A percentile compares a stretch with the other conserved stretches of the same genome.
These are phyloP conservation scores for Anneissia japonica DNA, from an alignment of 35 echinoderm and acorn worm genomes.

Conservation along the genomic window DNA sequence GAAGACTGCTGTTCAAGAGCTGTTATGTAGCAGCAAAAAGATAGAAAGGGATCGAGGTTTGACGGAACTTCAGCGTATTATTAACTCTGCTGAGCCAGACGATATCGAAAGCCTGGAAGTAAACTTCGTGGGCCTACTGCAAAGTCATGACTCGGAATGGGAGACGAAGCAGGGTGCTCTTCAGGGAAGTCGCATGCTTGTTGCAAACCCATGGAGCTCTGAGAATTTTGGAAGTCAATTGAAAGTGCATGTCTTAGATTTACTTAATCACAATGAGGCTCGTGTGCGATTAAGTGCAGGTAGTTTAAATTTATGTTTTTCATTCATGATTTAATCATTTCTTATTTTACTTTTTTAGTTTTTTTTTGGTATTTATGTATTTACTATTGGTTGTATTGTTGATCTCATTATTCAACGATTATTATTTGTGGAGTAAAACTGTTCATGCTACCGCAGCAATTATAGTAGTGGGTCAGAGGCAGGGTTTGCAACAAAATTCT, in stretches of 20 bases:
- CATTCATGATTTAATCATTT: too few species aligned
- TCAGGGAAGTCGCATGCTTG: slow-evolving; percentile 53
- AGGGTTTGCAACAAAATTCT: too few species aligned
- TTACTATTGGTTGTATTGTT: too few species aligned
- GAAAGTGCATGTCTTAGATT: slow-evolving; percentile 37
- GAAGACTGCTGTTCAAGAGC: not conserved
- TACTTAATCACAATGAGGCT: slow-evolving; percentile 55
- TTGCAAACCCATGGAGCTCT: slow-evolving; percentile 10
- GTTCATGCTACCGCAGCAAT: too few species aligned
- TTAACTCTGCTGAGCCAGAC: not conserved
- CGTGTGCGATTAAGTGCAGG: slow-evolving; percentile 82
- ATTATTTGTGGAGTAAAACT: too few species aligned
- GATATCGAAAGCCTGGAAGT: slow-evolving; percentile 35
- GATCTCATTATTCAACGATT: too few species aligned
- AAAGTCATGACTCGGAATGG: slow-evolving; percentile 47
- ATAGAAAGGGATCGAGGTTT: slow-evolving; percentile 84
- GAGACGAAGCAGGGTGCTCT: slow-evolving; percentile 81
- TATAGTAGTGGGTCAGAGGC: too few species aligned
- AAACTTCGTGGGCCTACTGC: slow-evolving; percentile 23
- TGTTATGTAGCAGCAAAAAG: slow-evolving; percentile 45
- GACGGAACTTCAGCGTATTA: slow-evolving; percentile 38
- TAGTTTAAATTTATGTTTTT: too few species aligned
- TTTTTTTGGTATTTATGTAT: too few species aligned
- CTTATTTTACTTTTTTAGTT: too few species aligned
- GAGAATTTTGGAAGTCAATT: slow-evolving; percentile 35